Conservation (phyloP, 2,113 vertebrate species). For the Guaruba guarouba region DNA sequence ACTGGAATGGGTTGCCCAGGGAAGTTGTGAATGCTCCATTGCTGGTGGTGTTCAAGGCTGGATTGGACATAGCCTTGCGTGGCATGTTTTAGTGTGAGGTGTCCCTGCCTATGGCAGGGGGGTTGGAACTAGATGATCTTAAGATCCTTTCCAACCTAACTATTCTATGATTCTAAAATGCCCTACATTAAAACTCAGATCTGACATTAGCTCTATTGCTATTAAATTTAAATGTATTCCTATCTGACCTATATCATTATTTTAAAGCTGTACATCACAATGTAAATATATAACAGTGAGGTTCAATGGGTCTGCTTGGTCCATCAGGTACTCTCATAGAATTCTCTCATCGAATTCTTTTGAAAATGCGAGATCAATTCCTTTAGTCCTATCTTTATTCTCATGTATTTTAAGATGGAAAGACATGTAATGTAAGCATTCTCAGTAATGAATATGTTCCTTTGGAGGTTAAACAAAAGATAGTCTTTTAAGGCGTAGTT, state of each 20-base stretch:
- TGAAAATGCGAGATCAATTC: neutral
- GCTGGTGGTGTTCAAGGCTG: accelerated
- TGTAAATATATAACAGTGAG: neutral
- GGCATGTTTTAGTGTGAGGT: too few relatives aligned
- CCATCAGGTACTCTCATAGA: neutral
- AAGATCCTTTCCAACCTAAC: too few relatives aligned
- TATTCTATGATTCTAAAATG: neutral
- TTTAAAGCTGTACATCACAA: neutral
- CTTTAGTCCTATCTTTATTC: neutral
- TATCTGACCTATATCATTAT: neutral
- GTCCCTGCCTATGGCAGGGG: too few relatives aligned
- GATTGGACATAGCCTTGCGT: too few relatives aligned
- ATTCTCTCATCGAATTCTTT: neutral
- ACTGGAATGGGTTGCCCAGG: too few relatives aligned
- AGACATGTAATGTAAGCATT: neutral
- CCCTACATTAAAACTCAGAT: neutral
- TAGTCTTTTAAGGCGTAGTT: neutral
- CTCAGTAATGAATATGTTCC: neutral
- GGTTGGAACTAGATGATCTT: too few relatives aligned
- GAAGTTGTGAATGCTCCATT: too few relatives aligned
- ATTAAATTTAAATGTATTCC: slow-evolving; percentile 26
- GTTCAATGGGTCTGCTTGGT: neutral
- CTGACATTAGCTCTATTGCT: slow-evolving; percentile 24
- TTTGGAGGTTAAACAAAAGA: neutral
- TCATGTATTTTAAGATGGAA: neutral